Percentiles rank a stretch among this genome's conserved stretches.
Evolutionary conservation across 2,113 vertebrate genomes (phyloP).

Genomic region (Leptodactylus fuscus): DNA sequence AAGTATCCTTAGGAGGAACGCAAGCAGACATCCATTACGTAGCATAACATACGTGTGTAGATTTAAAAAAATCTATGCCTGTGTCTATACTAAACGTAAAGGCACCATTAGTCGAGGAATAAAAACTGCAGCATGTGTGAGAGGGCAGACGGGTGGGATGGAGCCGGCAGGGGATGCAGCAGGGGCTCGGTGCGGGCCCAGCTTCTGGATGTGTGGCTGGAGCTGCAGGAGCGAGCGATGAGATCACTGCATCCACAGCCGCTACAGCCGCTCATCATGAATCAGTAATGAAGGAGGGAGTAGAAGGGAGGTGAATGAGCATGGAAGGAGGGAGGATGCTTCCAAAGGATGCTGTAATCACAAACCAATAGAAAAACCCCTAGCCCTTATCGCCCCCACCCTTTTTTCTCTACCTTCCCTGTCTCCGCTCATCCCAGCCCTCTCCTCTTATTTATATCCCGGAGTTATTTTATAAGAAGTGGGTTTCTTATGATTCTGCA

Average conservation of each 20-base stretch:
- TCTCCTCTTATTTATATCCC: background rate
- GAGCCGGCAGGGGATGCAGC: background rate
- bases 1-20: conserved; percentile 69
- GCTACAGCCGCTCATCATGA: conserved; percentile 74
- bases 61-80: background rate
- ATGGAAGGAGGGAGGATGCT: conserved; percentile 72
- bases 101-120: conserved; percentile 70
- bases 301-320: conserved; percentile 77
- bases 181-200: conserved; percentile 61
- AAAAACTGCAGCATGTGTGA: conserved; percentile 58
- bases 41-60: conserved; percentile 56
- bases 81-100: too few relatives aligned
- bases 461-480: background rate
- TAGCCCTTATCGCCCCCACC: background rate
- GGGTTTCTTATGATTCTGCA: background rate
- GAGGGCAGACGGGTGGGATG: conserved; percentile 66
- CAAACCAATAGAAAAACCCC: conserved; percentile 83
- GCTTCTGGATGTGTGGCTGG: conserved; percentile 57
- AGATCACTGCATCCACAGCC: conserved; percentile 80
- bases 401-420: conserved; percentile 62
- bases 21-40: conserved; percentile 55
- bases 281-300: conserved; percentile 79
- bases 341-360: conserved; percentile 91
- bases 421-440: conserved; percentile 9
- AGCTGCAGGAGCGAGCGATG: conserved; percentile 79